Base-by-base conservation (phyloP, 2,113 vertebrate species). In the Dryoscopus gambensis region DNA sequence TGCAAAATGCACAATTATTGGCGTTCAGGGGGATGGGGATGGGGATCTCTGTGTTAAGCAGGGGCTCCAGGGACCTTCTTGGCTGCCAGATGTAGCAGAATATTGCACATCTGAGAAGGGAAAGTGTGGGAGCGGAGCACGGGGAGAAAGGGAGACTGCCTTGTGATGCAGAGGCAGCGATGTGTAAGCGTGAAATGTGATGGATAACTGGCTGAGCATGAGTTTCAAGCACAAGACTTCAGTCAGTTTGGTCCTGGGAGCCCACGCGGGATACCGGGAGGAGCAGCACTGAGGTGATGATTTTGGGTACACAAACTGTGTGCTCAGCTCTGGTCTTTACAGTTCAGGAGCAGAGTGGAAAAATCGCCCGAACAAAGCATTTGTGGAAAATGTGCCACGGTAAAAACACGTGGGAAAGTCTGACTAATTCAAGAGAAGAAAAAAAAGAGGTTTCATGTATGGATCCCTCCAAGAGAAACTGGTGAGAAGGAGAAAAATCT, bases 211-310 rank as follows among this genome's bases (percentile, higher is more conserved):
- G 10, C 37, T 56, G 6, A 91, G 11, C 8, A 18, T 0, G 30
- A 81, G 23, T 22, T 52, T 73, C 65, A 30, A 39, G 44, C 37
- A 27, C 13, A 60, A 62, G 19, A 5, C 11, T 71, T 40, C 15
- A 55, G 11, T 17, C 18, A 17, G 5, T 30, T 67, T 10, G 15
- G 21, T 44, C 30, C 33, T 84, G 19, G 52, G 65, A 67, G 37
- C 46, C 17, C 28, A 6, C n/a, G 11, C 1, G 40, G 19, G 33
- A 2, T 49, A 49, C 69, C 0, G 5, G 21, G 27, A n/a, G 50
- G 33, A 53, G 35, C 5, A 69, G 46, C n/a, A 28, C 15, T 21
- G 42, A 63, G 25, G 15, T 37, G 37, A 7, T 13, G 9, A 39
- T 50, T 27, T 22, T 35, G 44, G 31, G 22, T 28, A 3, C 19